Evolutionary conservation across 2,888 invertebrate species (phyloP), one percentile per base, ranked within the genome.

Genomic region (Perdita meconis): DNA sequence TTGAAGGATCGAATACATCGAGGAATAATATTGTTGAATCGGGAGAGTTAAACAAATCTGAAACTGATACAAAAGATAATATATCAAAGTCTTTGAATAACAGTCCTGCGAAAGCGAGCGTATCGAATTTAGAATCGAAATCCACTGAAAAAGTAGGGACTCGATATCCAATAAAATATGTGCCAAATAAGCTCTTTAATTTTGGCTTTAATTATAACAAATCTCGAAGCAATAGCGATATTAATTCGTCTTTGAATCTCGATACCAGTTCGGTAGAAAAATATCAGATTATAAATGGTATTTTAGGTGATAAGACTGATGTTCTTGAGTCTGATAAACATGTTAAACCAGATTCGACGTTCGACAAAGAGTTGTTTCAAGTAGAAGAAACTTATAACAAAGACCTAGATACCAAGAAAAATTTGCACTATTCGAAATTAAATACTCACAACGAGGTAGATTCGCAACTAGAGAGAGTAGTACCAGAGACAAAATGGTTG

Each of bases 1-100:
- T 63, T 40, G 60, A 71, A 24, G 63, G 60, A 34, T 59, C 64
- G 19, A 51, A 5, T 8, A 8, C 22, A 16, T 8, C 26, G 19
- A 67, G 57, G 50, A 22, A 38, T 44, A n/a, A 61, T 22, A 22
- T 42, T 44, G 30, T 12, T 2, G 38, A 72, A 40, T 56, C 68
- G 19, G 2, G 30, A 30, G 38, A n/a, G 1, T 36, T 38, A 34
- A 51, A 56, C 26, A 50, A 78, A 26, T 38, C 57, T 6, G 77
- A 40, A 34, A 24, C 19, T 51, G 16, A 56, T 56, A 42, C 51
- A 13, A 74, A 55, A 24, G 87, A 86, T 68, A 85, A 85, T 80
- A 76, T 85, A 24, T 90, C 91, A 0, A 91, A 89, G 57, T 91
- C 91, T 0, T 68, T 91, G 26, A 87, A 80, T 16, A 89, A 79